Base-by-base conservation (phyloP, 2,113 vertebrate genomes). In the Engraulis encrasicolus region DNA sequence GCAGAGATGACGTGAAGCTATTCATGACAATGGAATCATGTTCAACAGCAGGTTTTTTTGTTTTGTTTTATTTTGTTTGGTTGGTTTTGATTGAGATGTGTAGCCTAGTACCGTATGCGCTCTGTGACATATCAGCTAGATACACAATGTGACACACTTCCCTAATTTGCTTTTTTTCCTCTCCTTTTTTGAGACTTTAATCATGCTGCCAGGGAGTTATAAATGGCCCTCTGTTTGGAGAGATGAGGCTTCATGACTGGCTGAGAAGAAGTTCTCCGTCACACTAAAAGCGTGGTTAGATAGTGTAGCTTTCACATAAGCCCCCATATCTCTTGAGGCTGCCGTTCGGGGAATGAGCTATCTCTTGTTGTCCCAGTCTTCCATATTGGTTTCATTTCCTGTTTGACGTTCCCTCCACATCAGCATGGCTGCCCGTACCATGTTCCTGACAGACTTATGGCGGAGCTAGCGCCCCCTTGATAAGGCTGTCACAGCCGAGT, bases 401-500 rank as follows among this genome's bases (percentile, higher is more conserved):
- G 23, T 66, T 11, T 27, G 0, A 31, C 58, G 31, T 66, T 66
- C 58, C 58, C 58, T 27, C 58, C 23, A 27, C 23, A 66, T 66
- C 58, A 58, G 54, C 19, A n/a, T n/a, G 11, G 23, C 19, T n/a
- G 19, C 17, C n/a, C n/a, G n/a, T n/a, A n/a, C 54, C 54, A 58
- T 66, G 58, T 66, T 66, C 31, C 58, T 66, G 58, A 66, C 58
- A 66, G 54, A 58, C n/a, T 66, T 66, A 66, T 27, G 58, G 23
- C 58, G n/a, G 31, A 12, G 6, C 23, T 1, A 66, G 58, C 58
- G 9, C 58, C 23, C 58, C 58, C 23, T 66, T 27, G 58, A 66
- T 66, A 66, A 66, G 58, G 23, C 58, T 66, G 58, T 66, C 58
- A 66, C 58, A 27, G 58, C 58, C 58, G 58, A 66, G 23, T 66